These are phyloP conservation scores for Dynastes tityus DNA, from an alignment of 2,888 invertebrate genomes.

Conservation along the genomic window DNA sequence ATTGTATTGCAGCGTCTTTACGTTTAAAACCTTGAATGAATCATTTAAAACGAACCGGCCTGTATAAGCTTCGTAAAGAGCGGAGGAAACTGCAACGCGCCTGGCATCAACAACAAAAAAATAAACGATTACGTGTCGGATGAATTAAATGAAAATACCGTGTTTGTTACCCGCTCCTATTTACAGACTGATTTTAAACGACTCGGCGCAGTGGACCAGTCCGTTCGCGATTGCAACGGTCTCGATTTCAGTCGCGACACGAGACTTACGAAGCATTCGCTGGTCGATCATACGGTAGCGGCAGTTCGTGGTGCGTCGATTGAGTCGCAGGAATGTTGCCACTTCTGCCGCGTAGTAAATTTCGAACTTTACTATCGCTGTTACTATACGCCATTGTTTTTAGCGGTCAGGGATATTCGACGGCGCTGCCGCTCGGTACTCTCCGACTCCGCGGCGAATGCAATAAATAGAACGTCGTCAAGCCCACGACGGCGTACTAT, in stretches of 20 bases:
- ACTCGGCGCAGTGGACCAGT: constrained; percentile 15
- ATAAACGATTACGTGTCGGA: constrained; percentile 42
- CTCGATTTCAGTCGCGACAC: background rate
- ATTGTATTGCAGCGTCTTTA: too few species aligned
- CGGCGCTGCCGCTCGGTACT: constrained; percentile 20
- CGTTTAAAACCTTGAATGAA: too few species aligned
- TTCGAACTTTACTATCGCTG: constrained; percentile 55
- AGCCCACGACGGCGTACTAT: constrained; percentile 1
- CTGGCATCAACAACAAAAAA: constrained; percentile 21
- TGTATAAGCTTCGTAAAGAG: background rate
- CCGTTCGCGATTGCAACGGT: constrained; percentile 1
- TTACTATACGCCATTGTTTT: constrained; percentile 50
- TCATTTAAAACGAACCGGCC: too few species aligned
- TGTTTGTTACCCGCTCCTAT: constrained; percentile 32
- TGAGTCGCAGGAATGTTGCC: constrained; percentile 53
- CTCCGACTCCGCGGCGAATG: constrained; percentile 13
- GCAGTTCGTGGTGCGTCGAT: constrained; percentile 49
- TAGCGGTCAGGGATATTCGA: constrained; percentile 50
- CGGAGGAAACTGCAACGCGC: constrained; percentile 23
- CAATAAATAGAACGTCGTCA: constrained; percentile 43
- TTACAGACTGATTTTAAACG: constrained; percentile 35
- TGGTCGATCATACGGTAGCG: constrained; percentile 52
- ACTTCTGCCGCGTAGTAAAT: constrained; percentile 52
- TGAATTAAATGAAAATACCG: constrained; percentile 43
- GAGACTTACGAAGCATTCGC: background rate